Base-by-base conservation (phyloP, 2,888 invertebrate genomes). In the Leucoma salicis region DNA sequence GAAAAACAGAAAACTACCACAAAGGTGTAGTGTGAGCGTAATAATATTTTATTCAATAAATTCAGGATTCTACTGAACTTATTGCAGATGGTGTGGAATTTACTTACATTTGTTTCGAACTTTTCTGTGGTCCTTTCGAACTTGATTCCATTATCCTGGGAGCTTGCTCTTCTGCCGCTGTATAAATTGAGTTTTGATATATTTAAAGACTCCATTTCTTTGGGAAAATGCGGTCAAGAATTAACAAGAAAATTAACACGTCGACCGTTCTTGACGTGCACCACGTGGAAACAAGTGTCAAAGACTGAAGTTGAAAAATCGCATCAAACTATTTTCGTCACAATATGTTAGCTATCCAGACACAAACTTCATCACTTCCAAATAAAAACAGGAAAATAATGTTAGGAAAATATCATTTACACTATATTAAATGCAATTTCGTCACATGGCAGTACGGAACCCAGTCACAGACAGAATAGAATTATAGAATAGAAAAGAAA, bases 221-320 rank as follows among this genome's bases (percentile, higher is more conserved):
- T 49, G 35, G 44, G 46, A 50, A 50, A 68, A 66, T 61, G 56
- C 58, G 49, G 53, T 60, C 57, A 61, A 56, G 56, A 68, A 67
- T 57, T 65, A 53, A 58, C 57, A 55, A 69, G 63, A 57, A 71
- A 62, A 70, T 73, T 78, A 79, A 84, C 87, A 88, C 87, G 88
- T 88, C 79, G 78, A 83, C 83, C 66, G 58, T 66, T 60, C 65
- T 42, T 85, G 85, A 82, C 87, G 71, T 69, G 63, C 78, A 87
- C 86, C 88, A 88, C 88, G 88, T 88, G 88, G 88, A 86, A 78
- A 80, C 70, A 71, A 78, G 71, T 76, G 88, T 86, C 88, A 88
- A 75, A 74, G 65, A 64, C 52, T 66, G 55, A 52, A 46, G 56
- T 52, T 58, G 50, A 61, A 63, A 57, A 63, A 36, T 47, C 53